These are phyloP conservation scores for Hormaphis cornu DNA, from an alignment of 1,140 invertebrate genomes.

Conservation along the genomic window DNA sequence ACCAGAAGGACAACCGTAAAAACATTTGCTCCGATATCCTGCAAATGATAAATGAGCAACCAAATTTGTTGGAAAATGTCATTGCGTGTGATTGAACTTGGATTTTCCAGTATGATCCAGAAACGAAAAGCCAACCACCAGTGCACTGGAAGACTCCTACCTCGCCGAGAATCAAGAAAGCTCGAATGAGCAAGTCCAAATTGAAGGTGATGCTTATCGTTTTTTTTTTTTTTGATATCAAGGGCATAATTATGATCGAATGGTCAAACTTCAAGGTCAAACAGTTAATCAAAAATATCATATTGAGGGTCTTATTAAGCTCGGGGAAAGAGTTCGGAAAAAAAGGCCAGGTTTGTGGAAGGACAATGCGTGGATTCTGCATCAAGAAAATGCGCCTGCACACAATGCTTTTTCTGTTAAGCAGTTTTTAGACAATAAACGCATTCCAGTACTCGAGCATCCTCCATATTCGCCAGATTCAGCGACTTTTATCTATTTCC, in stretches of 20 bases:
- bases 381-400: slow-evolving; percentile 36
- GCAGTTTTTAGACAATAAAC: slow-evolving; percentile 36
- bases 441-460: slow-evolving; percentile 37
- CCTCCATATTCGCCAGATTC: slow-evolving; percentile 41
- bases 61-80: slow-evolving; percentile 16
- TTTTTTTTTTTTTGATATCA: slow-evolving; percentile 37
- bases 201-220: slow-evolving; percentile 38
- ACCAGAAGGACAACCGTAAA: not conserved
- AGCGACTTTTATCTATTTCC: slow-evolving; percentile 42
- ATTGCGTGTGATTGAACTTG: slow-evolving; percentile 38
- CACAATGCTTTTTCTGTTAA: slow-evolving; percentile 31
- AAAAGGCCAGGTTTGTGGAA: slow-evolving; percentile 35
- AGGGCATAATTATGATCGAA: slow-evolving; percentile 38
- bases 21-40: not conserved
- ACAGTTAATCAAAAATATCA: slow-evolving; percentile 34
- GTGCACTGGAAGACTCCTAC: slow-evolving; percentile 26
- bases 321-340: slow-evolving; percentile 29
- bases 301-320: slow-evolving; percentile 32
- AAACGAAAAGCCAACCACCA: slow-evolving; percentile 36
- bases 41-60: not conserved
- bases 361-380: slow-evolving; percentile 28
- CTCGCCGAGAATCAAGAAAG: slow-evolving; percentile 33
- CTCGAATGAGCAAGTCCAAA: slow-evolving; percentile 34
- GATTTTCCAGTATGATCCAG: slow-evolving; percentile 35
- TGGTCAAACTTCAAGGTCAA: slow-evolving; percentile 38